Evolutionary conservation across 2,797 vertebrate species (phyloP).

Genomic region (Eulemur rubriventer): DNA sequence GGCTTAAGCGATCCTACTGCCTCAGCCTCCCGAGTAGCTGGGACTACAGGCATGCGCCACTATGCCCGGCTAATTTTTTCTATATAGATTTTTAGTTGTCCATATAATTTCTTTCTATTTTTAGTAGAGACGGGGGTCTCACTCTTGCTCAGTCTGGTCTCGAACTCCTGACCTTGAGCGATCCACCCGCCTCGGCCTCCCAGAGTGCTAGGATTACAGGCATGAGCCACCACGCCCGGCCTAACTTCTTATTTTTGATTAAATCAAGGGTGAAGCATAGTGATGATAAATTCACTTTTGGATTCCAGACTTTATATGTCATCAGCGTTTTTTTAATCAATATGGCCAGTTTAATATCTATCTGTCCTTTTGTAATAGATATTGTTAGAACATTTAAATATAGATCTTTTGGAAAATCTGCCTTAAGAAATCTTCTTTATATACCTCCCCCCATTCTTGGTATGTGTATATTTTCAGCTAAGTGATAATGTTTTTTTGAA

Average conservation of each 20-base stretch:
- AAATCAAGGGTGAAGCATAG: background rate
- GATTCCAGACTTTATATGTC: background rate
- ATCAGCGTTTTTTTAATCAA: background rate
- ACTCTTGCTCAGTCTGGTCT: too few species aligned
- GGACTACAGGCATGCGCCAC: too few species aligned
- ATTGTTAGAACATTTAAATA: background rate
- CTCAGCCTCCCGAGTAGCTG: too few species aligned
- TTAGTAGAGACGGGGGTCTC: too few species aligned
- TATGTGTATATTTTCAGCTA: constrained; percentile 16
- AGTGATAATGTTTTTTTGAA: background rate
- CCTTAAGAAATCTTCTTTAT: background rate
- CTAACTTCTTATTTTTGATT: background rate
- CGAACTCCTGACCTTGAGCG: too few species aligned
- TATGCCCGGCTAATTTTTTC: too few species aligned
- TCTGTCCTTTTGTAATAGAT: background rate
- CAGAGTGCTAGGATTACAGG: too few species aligned
- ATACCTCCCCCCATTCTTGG: background rate
- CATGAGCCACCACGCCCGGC: too few species aligned
- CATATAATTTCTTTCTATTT: too few species aligned
- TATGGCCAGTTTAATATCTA: background rate
- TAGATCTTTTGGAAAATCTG: background rate
- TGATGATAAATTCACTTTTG: constrained; percentile 28
- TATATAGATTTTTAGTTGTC: too few species aligned
- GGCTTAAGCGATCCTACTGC: too few species aligned
- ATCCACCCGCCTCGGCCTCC: too few species aligned